Base-by-base conservation (phyloP, 2,888 invertebrate genomes). In the Acleris cristana region DNA sequence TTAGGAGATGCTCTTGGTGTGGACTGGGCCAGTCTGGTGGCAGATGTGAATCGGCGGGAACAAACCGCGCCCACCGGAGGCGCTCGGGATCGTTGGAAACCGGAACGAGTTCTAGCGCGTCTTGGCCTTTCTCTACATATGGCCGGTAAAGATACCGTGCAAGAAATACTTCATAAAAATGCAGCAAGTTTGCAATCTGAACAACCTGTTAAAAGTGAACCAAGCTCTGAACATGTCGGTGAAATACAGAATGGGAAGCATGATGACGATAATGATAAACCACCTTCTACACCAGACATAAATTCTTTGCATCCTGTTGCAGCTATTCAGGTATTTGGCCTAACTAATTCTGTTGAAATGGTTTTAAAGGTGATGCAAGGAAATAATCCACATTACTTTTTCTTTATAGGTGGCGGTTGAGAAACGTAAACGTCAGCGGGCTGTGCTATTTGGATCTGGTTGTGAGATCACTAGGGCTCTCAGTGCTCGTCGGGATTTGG, bases 1-100 rank as follows among this genome's bases (percentile, higher is more conserved):
- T 94, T 98, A 70, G 97, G 97, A 6, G 98, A 98, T 87, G 97
- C 97, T n/a, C 89, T 98, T 34, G 98, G 98, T n/a, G 98, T 98
- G 1, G 98, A 98, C 87, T 98, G 98, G 98, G 96, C 97, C 14
- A 97, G 97, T 82, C 92, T 98, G 55, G 96, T 97, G 0, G 96
- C 96, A 3, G 97, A 97, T 86, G 96, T 96, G 6, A 94, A 94
- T 45, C 85, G 92, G 14, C 87, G 92, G 4, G 92, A 90, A 73
- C 94, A 93, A 70, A 84, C 86, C n/a, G 92, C 94, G 8, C 93
- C 88, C 1, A 83, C 84, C 0, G 88, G 91, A 69, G 94, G 94
- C 6, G 96, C 96, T 1, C 95, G 97, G 70, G 95, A 96, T 73
- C 95, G 96, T 52, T 98, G 97, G 96, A 95, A 95, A 75, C 96